Evolutionary conservation across 2,113 vertebrate genomes (phyloP), one percentile per base, ranked within the genome.

Genomic region (Elaphurus davidianus): DNA sequence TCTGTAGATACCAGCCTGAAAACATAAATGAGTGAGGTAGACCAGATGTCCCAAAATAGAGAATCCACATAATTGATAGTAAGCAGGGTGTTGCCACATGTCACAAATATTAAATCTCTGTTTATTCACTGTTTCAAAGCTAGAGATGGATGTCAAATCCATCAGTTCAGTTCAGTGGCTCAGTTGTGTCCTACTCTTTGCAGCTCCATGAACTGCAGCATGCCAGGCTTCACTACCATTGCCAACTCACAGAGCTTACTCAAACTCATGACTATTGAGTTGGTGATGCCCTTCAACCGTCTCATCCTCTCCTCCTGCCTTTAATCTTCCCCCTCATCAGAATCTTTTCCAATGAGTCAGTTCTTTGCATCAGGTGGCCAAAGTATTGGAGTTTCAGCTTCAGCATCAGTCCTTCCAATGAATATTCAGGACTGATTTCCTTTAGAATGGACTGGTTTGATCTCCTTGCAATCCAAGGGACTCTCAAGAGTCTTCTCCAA

Each of bases 11-110:
- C 16, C 87, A 93, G 15, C 2, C 11, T 25, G 40, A 47, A 60
- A 57, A 4, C n/a, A 52, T 17, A 14, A 76, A 54, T 19, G 28
- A 60, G 21, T 40, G 54, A 60, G 50, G 16, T 30, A 45, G 54
- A 90, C n/a, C 67, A n/a, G 3, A 27, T 57, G 14, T 36, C 55
- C 17, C 2, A 28, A 17, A 52, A 14, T 1, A 47, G 16, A 13
- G 52, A 36, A 0, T 45, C 28, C 10, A 11, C 23, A 36, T 4
- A 0, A 0, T 60, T 19, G 40, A 33, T 50, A 6, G 2, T 40
- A 17, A 10, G 43, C 0, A 13, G 23, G 15, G 2, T 40, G 3
- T 28, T 62, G 1, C 36, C 12, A n/a, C 12, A 19, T 45, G 45
- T 25, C 45, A 54, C n/a, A 47, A 5, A 71, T 57, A n/a, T 36